A percentile compares a stretch with the other conserved stretches of the same genome.
phyloP scores from a whole-genome alignment of 2,888 invertebrate species.

The Drosophila multiciliata region DNA sequence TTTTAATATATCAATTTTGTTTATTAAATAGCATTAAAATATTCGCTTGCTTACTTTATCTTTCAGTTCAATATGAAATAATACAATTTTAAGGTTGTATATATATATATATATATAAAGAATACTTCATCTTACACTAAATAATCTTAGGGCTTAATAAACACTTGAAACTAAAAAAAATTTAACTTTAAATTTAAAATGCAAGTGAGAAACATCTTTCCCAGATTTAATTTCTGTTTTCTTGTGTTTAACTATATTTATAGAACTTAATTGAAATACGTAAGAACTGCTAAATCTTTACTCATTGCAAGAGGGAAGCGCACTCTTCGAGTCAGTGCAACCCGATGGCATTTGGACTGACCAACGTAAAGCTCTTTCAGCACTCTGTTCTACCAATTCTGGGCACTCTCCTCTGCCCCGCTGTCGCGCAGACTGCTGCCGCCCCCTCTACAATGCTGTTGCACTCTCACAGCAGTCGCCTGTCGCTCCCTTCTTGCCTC shows the following conservation, averaged over 20 bases:
- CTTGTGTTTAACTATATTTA: neutral
- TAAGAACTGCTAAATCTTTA: neutral
- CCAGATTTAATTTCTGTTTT: neutral
- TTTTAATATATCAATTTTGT: neutral
- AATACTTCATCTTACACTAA: neutral
- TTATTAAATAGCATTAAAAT: neutral
- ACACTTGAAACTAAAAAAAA: neutral
- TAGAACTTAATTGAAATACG: neutral
- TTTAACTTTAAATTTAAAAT: neutral
- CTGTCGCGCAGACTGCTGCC: conserved; percentile 21
- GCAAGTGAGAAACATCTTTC: neutral
- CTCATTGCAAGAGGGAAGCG: conserved; percentile 11
- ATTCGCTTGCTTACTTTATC: neutral
- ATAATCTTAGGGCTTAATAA: neutral
- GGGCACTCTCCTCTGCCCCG: neutral
- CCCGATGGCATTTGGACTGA: conserved; percentile 30
- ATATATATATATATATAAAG: neutral
- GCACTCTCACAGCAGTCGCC: conserved; percentile 62
- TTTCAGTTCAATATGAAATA: neutral
- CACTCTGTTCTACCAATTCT: conserved; percentile 33
- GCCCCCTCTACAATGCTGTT: conserved; percentile 36
- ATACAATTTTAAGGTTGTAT: neutral
- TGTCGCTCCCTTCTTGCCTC: conserved; percentile 21
- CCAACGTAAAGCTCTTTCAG: conserved; percentile 57
- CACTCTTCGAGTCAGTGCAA: conserved; percentile 20